phyloP scores from a whole-genome alignment of 2,888 invertebrate genomes.

The Drosophila mettleri region DNA sequence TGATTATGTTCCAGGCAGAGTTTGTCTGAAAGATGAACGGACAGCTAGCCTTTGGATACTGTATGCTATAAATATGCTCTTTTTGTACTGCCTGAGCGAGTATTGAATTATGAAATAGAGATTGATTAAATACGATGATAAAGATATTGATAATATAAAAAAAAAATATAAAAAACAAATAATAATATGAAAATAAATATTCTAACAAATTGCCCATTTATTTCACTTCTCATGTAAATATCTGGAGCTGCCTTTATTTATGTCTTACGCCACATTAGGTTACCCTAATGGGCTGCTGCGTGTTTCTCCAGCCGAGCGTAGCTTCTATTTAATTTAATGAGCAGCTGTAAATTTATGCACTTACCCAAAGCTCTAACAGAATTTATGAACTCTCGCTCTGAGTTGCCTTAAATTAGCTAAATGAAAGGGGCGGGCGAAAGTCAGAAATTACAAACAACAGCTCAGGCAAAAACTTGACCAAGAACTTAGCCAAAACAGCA shows the following conservation, averaged over 20 bases:
- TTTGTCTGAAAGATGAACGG: no score
- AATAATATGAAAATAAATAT: no score
- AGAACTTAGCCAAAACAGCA: constrained; percentile 14
- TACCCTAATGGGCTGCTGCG: neutral
- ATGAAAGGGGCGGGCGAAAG: constrained; percentile 32
- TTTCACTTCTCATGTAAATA: neutral
- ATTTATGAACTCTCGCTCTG: constrained; percentile 34
- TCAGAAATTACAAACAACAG: constrained; percentile 23
- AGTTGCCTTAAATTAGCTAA: constrained; percentile 37
- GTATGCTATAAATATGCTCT: no score
- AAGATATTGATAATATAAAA: no score
- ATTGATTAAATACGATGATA: no score
- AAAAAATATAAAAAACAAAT: no score
- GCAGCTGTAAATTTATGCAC: constrained; percentile 18
- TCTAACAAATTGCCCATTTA: neutral
- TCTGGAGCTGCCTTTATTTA: neutral
- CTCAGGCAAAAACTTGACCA: constrained; percentile 17
- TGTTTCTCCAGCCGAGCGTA: no score
- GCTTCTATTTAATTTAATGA: constrained; percentile 18
- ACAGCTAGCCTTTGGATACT: no score
- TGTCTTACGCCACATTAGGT: constrained; percentile 6
- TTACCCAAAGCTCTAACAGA: constrained; percentile 2
- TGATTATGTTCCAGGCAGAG: no score
- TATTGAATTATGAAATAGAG: no score
- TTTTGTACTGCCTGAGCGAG: no score